These are phyloP conservation scores for Biston stratarius DNA, from an alignment of 2,888 invertebrate genomes.

Conservation along the genomic window DNA sequence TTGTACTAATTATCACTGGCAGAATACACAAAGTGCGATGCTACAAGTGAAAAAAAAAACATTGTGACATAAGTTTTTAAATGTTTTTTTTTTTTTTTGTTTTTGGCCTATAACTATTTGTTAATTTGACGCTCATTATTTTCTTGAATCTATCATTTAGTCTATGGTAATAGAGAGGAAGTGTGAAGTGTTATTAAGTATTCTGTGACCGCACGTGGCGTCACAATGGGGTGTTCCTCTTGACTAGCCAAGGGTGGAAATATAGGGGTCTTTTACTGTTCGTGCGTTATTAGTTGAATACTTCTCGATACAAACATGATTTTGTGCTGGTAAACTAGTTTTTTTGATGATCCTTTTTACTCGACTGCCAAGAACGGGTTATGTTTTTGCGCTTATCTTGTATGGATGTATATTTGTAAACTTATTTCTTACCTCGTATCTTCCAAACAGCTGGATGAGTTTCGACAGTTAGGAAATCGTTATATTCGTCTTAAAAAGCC, in stretches of 20 bases:
- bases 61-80: too few species aligned
- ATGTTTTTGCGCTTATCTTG: too few species aligned
- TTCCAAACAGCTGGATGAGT: too few species aligned
- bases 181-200: neutral
- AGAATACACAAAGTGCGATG: too few species aligned
- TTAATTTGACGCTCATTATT: neutral
- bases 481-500: too few species aligned
- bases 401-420: too few species aligned
- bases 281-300: neutral
- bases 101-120: neutral
- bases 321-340: neutral
- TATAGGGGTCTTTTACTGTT: slow-evolving; percentile 22
- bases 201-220: slow-evolving; percentile 4
- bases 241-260: slow-evolving; percentile 16
- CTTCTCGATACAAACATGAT: slow-evolving; percentile 1
- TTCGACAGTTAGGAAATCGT: too few species aligned
- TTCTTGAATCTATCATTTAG: neutral
- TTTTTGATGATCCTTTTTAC: neutral
- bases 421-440: too few species aligned
- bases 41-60: neutral
- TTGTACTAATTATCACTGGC: neutral
- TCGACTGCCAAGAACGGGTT: too few species aligned
- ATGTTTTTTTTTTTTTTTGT: neutral
- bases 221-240: slow-evolving; percentile 14
- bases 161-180: slow-evolving; percentile 3